Percentiles rank a stretch among this genome's conserved stretches.
These are phyloP conservation scores for Hylomyscus alleni DNA, from an alignment of 2,797 vertebrate species.

Conservation along the genomic window DNA sequence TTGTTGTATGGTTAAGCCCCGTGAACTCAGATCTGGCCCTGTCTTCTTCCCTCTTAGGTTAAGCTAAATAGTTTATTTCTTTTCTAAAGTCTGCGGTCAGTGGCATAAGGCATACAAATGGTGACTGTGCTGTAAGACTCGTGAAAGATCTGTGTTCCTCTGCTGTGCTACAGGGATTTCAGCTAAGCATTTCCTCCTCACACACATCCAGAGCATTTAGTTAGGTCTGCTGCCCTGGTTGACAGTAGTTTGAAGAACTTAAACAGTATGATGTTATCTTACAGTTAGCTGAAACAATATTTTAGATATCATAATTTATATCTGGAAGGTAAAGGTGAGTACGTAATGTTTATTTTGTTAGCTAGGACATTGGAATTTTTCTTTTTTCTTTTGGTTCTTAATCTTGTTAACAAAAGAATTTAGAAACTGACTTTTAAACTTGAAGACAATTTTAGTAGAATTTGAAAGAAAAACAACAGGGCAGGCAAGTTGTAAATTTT, in stretches of 20 bases:
- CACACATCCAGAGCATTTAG: slow-evolving; percentile 83
- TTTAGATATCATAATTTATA: slow-evolving; percentile 52
- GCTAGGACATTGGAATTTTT: background rate
- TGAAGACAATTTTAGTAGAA: background rate
- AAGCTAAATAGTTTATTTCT: slow-evolving; percentile 37
- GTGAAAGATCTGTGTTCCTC: background rate
- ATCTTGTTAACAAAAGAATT: background rate
- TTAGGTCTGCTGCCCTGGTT: slow-evolving; percentile 88
- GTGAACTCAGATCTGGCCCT: slow-evolving; percentile 31
- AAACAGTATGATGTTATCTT: slow-evolving; percentile 86
- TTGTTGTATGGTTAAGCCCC: slow-evolving; percentile 10
- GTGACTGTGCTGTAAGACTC: background rate
- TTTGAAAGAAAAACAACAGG: background rate
- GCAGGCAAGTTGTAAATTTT: background rate
- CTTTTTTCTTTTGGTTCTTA: background rate
- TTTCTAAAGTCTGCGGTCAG: slow-evolving; percentile 26
- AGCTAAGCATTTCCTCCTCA: slow-evolving; percentile 84
- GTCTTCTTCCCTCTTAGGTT: slow-evolving; percentile 35
- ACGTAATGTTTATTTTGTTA: slow-evolving; percentile 5
- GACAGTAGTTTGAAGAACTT: slow-evolving; percentile 89
- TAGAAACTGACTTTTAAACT: slow-evolving; percentile 49
- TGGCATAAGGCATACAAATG: background rate
- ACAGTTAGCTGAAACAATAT: slow-evolving; percentile 61
- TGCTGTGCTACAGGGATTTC: slow-evolving; percentile 86
- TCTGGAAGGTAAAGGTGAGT: slow-evolving; percentile 50